These are phyloP conservation scores for Darevskia nairensis DNA, from an alignment of 2,797 vertebrate genomes.

Conservation along the genomic window DNA sequence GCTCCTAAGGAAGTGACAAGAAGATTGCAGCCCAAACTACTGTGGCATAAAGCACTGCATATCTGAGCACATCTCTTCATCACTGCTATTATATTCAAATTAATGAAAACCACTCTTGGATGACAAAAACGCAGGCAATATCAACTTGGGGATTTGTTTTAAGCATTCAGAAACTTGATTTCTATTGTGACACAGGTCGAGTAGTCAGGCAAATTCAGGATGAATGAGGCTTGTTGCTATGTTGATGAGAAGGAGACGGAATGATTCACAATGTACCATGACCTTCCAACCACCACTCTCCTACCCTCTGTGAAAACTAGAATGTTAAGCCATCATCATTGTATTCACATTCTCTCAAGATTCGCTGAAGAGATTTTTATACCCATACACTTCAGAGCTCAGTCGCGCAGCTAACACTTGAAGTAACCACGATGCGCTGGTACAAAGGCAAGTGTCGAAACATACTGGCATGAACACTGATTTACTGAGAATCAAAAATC, in stretches of 20 bases:
- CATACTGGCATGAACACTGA: background rate
- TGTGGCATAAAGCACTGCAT: background rate
- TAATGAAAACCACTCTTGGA: constrained; percentile 52
- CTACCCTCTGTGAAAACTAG: background rate
- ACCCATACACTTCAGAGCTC: background rate
- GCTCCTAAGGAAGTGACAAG: background rate
- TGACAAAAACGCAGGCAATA: constrained; percentile 52
- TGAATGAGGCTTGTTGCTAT: constrained; percentile 36
- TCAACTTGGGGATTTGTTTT: constrained; percentile 54
- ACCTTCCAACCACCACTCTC: background rate
- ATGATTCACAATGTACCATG: background rate
- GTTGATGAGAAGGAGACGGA: background rate
- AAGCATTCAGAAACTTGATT: constrained; percentile 52
- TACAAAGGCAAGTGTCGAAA: background rate
- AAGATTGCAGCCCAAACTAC: background rate
- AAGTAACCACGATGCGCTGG: background rate
- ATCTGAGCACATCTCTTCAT: background rate
- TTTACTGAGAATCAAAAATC: background rate
- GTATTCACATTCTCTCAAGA: constrained; percentile 13
- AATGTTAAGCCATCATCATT: background rate
- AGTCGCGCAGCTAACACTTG: background rate
- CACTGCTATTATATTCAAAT: constrained; percentile 56
- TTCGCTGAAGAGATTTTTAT: background rate
- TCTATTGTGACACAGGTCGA: constrained; percentile 31
- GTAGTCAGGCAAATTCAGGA: constrained; percentile 27